Conservation (phyloP, 2,797 vertebrate genomes). For the Brachymystax lenok region DNA sequence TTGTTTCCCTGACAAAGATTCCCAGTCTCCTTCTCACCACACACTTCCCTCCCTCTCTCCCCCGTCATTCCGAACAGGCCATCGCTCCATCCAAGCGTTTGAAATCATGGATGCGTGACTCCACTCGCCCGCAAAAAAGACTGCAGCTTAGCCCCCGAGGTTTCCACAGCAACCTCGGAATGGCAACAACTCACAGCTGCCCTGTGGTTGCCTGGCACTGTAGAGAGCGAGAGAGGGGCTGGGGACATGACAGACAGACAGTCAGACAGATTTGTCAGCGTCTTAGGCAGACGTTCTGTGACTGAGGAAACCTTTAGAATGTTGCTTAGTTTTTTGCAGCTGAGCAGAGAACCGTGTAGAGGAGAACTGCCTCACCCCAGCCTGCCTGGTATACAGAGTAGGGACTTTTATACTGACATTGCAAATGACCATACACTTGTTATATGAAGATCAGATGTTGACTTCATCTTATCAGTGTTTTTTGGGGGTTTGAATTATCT, state of each 20-base stretch:
- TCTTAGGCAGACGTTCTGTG: slow-evolving; percentile 4
- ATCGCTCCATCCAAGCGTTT: slow-evolving; percentile 55
- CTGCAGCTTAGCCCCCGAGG: slow-evolving; percentile 59
- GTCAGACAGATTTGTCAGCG: slow-evolving; percentile 10
- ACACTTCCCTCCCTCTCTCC: not conserved
- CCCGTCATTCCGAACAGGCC: slow-evolving; percentile 47
- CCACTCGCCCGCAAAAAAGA: slow-evolving; percentile 56
- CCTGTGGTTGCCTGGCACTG: slow-evolving; percentile 52
- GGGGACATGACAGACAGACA: slow-evolving; percentile 4
- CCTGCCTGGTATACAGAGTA: too few relatives aligned
- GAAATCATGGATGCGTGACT: slow-evolving; percentile 66
- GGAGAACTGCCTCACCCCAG: not conserved
- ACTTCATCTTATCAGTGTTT: not conserved
- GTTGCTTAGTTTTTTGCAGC: not conserved
- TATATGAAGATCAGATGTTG: not conserved
- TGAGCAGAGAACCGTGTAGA: slow-evolving; percentile 1
- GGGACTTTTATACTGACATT: not conserved
- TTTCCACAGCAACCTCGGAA: slow-evolving; percentile 63
- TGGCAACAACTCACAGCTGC: slow-evolving; percentile 69
- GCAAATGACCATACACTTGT: not conserved
- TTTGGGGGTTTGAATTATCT: not conserved
- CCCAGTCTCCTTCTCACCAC: slow-evolving; percentile 53
- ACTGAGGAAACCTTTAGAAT: slow-evolving; percentile 1
- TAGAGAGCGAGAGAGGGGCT: slow-evolving; percentile 35
- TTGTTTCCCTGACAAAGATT: slow-evolving; percentile 46